Conservation (phyloP, 1,140 invertebrate genomes). For the Grapholita molesta region DNA sequence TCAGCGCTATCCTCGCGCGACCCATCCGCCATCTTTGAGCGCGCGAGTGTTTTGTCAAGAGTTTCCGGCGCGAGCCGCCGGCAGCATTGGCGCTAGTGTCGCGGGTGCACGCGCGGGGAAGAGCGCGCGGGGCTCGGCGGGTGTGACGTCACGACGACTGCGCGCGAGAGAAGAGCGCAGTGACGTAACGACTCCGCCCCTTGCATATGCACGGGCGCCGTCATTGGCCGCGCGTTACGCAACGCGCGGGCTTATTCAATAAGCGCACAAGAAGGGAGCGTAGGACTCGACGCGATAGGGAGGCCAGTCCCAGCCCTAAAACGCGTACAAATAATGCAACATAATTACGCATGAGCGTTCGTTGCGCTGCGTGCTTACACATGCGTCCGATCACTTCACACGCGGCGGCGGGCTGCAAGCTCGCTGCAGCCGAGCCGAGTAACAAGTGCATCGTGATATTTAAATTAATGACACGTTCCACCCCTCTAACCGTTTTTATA, state of each 20-base stretch:
- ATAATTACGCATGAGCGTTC: constrained; percentile 45
- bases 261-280: constrained; percentile 63
- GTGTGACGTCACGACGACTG: constrained; percentile 72
- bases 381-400: constrained; percentile 33
- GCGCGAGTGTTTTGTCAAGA: constrained; percentile 74
- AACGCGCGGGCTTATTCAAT: constrained; percentile 70
- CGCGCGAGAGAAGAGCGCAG: constrained; percentile 62
- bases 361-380: constrained; percentile 33
- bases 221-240: constrained; percentile 76
- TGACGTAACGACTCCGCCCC: constrained; percentile 74
- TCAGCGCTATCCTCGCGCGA: constrained; percentile 57
- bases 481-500: constrained; percentile 4
- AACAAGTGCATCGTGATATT: constrained; percentile 55
- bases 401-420: constrained; percentile 20
- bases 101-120: constrained; percentile 45
- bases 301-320: constrained; percentile 65
- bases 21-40: constrained; percentile 78
- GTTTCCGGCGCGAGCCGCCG: constrained; percentile 55
- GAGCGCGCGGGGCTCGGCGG: constrained; percentile 37
- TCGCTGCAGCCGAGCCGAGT: constrained; percentile 26
- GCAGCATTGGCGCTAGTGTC: constrained; percentile 63
- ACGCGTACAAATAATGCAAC: constrained; percentile 64
- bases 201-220: constrained; percentile 67
- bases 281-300: constrained; percentile 60
- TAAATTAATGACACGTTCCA: constrained; percentile 62